Conservation (phyloP, 1,140 invertebrate genomes). For the Homarus americanus region DNA sequence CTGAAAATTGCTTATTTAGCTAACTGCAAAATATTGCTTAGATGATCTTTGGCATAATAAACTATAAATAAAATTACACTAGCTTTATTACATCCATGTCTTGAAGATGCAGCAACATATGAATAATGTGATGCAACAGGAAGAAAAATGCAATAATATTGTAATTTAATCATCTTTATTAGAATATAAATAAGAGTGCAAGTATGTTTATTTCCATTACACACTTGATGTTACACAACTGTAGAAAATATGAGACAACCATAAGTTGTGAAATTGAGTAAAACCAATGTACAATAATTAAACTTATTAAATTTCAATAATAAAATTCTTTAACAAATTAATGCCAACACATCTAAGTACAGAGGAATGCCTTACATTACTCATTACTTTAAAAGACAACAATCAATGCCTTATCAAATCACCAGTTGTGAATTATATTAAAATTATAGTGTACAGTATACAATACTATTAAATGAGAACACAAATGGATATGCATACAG, state of each 20-base stretch:
- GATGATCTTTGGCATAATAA: too few species aligned
- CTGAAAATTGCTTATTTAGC: too few species aligned
- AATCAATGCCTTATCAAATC: background rate
- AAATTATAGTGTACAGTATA: background rate
- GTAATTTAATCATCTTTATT: constrained; percentile 23
- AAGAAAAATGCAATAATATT: background rate
- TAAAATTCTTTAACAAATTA: background rate
- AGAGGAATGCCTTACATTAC: constrained; percentile 3
- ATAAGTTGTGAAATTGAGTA: background rate
- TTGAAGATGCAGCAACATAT: too few species aligned
- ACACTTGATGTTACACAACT: constrained; percentile 11
- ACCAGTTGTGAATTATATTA: constrained; percentile 1
- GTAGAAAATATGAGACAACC: constrained; percentile 29
- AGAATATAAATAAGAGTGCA: constrained; percentile 38
- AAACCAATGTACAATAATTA: constrained; percentile 1
- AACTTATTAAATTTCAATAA: background rate
- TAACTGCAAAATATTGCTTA: too few species aligned
- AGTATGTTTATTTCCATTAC: constrained; percentile 20
- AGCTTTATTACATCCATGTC: too few species aligned
- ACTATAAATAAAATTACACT: too few species aligned
- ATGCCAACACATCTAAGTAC: constrained; percentile 21
- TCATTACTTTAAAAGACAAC: background rate
- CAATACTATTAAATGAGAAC: background rate
- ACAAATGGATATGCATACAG: constrained; percentile 55
- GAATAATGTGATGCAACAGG: too few species aligned